These are phyloP conservation scores for Eristalinus aeneus DNA, from an alignment of 2,888 invertebrate genomes.

Conservation along the genomic window DNA sequence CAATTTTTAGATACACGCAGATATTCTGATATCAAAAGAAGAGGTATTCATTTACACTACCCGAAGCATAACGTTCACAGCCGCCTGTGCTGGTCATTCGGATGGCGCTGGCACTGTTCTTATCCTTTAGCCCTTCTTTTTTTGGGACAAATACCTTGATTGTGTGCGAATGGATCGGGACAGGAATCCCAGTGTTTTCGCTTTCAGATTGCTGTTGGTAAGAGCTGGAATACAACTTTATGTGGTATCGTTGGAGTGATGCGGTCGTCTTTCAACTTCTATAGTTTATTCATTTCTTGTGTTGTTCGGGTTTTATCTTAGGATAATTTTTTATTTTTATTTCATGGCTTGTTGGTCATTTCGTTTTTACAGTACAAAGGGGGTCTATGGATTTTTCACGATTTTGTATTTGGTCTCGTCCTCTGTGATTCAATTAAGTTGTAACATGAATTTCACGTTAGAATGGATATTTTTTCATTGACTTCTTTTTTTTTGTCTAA, in stretches of 20 bases:
- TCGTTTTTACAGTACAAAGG: constrained; percentile 23
- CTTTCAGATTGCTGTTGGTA: constrained; percentile 36
- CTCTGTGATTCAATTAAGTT: constrained; percentile 77
- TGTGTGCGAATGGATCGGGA: constrained; percentile 64
- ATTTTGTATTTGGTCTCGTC: constrained; percentile 46
- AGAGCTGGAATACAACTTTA: constrained; percentile 53
- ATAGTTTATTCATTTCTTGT: constrained; percentile 46
- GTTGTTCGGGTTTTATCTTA: constrained; percentile 64
- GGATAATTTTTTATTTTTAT: constrained; percentile 65
- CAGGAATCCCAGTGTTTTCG: constrained; percentile 62
- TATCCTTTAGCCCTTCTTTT: constrained; percentile 53
- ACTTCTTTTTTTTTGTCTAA: constrained; percentile 33
- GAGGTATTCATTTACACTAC: constrained; percentile 70
- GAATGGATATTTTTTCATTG: constrained; percentile 48
- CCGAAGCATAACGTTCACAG: constrained; percentile 38
- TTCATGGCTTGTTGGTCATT: constrained; percentile 37
- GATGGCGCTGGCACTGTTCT: constrained; percentile 26
- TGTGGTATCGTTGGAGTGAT: constrained; percentile 40
- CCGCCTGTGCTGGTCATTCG: constrained; percentile 37
- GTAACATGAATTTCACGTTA: constrained; percentile 73
- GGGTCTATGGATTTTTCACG: constrained; percentile 58
- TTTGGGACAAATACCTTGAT: constrained; percentile 54
- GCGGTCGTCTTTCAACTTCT: constrained; percentile 45
- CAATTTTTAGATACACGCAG: constrained; percentile 66
- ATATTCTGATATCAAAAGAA: constrained; percentile 70